phyloP scores from a whole-genome alignment of 1,140 invertebrate genomes.

The Chrysomallon squamiferum region DNA sequence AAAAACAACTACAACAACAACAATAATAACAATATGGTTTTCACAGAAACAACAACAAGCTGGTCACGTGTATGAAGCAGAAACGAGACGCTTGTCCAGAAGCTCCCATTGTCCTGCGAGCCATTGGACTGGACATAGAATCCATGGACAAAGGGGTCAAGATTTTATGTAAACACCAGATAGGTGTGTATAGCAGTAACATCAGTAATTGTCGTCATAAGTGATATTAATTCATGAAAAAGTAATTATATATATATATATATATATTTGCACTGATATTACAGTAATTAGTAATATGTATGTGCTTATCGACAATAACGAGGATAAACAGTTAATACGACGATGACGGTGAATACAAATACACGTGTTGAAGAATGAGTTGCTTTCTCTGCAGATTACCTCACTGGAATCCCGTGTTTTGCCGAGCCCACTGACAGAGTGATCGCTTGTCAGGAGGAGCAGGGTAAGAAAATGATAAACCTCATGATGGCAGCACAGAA shows the following conservation, averaged over 20 bases:
- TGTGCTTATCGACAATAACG: neutral
- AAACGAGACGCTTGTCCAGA: conserved; percentile 4
- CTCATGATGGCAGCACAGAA: conserved; percentile 7
- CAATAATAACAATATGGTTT: neutral
- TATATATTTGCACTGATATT: neutral
- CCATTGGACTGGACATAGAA: conserved; percentile 8
- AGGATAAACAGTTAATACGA: neutral
- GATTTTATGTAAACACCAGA: conserved; percentile 2
- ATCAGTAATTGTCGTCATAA: too few species aligned
- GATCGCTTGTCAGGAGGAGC: conserved; percentile 17
- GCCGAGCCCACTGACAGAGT: conserved; percentile 14
- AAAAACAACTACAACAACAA: neutral
- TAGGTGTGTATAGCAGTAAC: neutral
- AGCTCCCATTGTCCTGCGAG: neutral
- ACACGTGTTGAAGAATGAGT: neutral
- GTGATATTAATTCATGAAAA: too few species aligned
- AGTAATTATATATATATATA: too few species aligned
- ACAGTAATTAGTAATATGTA: neutral
- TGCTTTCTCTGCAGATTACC: neutral
- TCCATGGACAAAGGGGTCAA: conserved; percentile 2
- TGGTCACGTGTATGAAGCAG: conserved; percentile 3
- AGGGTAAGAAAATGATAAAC: conserved; percentile 16
- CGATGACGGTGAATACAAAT: neutral
- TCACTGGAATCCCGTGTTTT: neutral
- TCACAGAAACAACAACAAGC: neutral